These are phyloP conservation scores for Argyrosomus japonicus DNA, from an alignment of 2,113 vertebrate species.

Conservation along the genomic window DNA sequence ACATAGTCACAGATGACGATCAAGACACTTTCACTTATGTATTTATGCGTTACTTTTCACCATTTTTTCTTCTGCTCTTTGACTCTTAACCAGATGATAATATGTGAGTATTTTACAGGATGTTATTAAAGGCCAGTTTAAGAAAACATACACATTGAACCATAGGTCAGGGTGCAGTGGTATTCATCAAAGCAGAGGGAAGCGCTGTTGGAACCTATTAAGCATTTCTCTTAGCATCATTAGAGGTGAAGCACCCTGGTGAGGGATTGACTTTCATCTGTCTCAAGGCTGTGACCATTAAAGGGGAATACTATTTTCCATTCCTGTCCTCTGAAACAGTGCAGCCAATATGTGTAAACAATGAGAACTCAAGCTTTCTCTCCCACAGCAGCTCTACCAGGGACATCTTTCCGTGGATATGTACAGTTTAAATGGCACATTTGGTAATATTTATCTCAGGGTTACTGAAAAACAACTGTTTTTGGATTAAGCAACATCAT, in stretches of 20 bases:
- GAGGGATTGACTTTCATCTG: conserved; percentile 14
- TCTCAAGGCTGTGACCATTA: conserved; percentile 25
- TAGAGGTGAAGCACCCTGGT: conserved; percentile 3
- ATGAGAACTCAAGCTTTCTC: not conserved
- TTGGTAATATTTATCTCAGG: not conserved
- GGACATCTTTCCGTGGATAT: not conserved
- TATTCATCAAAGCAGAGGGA: not conserved
- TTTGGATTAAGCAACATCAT: not conserved
- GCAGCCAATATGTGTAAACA: conserved; percentile 3
- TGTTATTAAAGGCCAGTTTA: not conserved
- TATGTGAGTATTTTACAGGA: not conserved
- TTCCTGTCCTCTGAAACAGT: conserved; percentile 6
- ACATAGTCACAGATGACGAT: no score
- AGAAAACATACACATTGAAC: not conserved
- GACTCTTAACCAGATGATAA: not conserved
- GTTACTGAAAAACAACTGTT: not conserved
- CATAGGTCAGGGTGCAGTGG: not conserved
- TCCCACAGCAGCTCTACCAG: not conserved
- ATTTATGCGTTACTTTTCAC: no score
- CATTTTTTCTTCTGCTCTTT: not conserved
- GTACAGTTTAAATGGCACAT: not conserved
- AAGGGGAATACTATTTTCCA: conserved; percentile 16
- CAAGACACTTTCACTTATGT: no score
- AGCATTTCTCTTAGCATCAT: not conserved
- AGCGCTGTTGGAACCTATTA: conserved; percentile 1